Evolutionary conservation across 1,140 invertebrate species (phyloP).

Genomic region (Apis dorsata): DNA sequence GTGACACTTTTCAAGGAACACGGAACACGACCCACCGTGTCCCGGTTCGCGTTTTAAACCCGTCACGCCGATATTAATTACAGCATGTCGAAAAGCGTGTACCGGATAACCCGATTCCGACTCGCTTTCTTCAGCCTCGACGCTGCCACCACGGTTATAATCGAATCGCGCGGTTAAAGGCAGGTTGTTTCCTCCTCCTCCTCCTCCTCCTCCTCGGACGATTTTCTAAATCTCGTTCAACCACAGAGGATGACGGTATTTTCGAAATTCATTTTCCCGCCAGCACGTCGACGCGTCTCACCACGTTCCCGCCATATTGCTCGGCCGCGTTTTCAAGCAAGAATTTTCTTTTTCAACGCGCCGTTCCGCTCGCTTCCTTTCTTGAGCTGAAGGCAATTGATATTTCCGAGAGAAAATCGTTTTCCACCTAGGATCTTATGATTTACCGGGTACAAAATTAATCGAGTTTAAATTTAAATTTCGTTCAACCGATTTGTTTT

Average conservation of each 20-base stretch:
- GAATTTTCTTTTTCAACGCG: slow-evolving; percentile 17
- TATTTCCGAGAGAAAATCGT: neutral
- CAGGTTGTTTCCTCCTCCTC: slow-evolving; percentile 1
- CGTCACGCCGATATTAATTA: slow-evolving; percentile 57
- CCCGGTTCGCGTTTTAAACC: slow-evolving; percentile 24
- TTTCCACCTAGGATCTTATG: neutral
- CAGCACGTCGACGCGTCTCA: neutral
- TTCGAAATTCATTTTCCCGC: slow-evolving; percentile 22
- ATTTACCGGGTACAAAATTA: neutral
- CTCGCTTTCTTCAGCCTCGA: too few species aligned
- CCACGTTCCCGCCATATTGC: neutral
- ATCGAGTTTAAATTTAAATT: neutral
- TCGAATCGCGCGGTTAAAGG: slow-evolving; percentile 8
- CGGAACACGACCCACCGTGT: slow-evolving; percentile 37
- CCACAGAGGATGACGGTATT: neutral
- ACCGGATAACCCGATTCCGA: slow-evolving; percentile 41
- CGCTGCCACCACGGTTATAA: neutral
- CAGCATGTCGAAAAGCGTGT: slow-evolving; percentile 62
- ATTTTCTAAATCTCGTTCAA: slow-evolving; percentile 24
- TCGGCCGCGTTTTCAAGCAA: neutral
- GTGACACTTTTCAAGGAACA: slow-evolving; percentile 75
- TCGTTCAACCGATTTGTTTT: neutral
- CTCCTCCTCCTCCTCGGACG: too few species aligned
- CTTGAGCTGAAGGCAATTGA: neutral
- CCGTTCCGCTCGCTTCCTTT: neutral